Evolutionary conservation across 1,140 invertebrate species (phyloP), one percentile per base, ranked within the genome.

Genomic region (Drosophila nikananu): DNA sequence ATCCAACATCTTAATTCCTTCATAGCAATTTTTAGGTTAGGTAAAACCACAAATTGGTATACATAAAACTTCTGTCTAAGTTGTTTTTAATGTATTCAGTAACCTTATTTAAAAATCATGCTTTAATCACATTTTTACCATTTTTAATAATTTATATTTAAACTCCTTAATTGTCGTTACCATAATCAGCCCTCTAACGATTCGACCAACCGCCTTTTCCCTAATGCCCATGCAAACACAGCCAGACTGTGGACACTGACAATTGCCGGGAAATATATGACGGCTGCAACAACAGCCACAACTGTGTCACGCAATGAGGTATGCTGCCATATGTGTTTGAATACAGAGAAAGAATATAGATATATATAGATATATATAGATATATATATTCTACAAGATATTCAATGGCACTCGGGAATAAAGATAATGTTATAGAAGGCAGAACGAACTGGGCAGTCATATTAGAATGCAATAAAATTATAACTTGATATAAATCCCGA

Each of bases 181-280:
- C 51, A 70, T 58, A 72, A 41, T 23, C 6, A 42, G 19, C 23
- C 23, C 61, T 35, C 30, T 15, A 35, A 19, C 30, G 41, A 63
- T 68, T 52, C 42, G 62, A 27, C 27, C 66, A 70, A 12, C 48
- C 35, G 30, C 52, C 46, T 55, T 35, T 39, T 17, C 32, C 61
- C 65, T 72, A 66, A 77, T 77, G 35, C 51, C 63, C 10, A 46
- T 21, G 48, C 73, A 81, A 91, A 71, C 68, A 81, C 58, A 41
- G 49, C 55, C 64, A 54, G 46, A 67, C 67, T 37, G 63, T 37
- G 62, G 63, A 57, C 67, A 52, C 55, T 73, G 64, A 75, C 80
- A 89, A 73, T 61, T 64, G 65, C 51, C 60, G 77, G 78, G 60
- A 49, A 71, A 80, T 70, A 80, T 77, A 86, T 82, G 75, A 65